Percentiles rank a stretch among this genome's conserved stretches.
Evolutionary conservation across 1,140 invertebrate species (phyloP).

Genomic region (Leptestheria dahalacensis): DNA sequence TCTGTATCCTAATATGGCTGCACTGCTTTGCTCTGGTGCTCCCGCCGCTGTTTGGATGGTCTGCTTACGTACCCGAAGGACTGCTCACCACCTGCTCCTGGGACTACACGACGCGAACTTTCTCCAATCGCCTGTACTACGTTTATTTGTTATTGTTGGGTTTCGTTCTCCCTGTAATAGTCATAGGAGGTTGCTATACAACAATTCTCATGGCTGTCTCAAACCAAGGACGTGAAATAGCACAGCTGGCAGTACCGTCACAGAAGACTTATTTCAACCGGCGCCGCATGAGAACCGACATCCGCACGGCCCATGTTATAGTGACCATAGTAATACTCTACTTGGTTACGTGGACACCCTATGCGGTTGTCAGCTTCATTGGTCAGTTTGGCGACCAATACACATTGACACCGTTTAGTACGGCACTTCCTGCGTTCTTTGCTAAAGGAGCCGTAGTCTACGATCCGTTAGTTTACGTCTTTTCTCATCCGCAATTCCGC

Average conservation of each 20-base stretch:
- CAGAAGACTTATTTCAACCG: constrained; percentile 18
- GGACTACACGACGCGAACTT: constrained; percentile 34
- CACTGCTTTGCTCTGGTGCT: constrained; percentile 32
- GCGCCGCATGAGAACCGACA: constrained; percentile 18
- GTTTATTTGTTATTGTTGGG: constrained; percentile 34
- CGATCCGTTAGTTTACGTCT: constrained; percentile 33
- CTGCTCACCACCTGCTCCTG: constrained; percentile 39
- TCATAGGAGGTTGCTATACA: constrained; percentile 34
- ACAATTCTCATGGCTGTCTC: constrained; percentile 28
- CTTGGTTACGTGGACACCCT: constrained; percentile 36
- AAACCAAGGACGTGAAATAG: constrained; percentile 32
- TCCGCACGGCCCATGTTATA: constrained; percentile 33
- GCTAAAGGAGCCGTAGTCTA: constrained; percentile 32
- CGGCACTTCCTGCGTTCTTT: constrained; percentile 30
- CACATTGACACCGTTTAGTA: constrained; percentile 26
- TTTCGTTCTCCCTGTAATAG: constrained; percentile 32
- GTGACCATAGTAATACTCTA: constrained; percentile 33
- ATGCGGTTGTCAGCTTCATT: constrained; percentile 35
- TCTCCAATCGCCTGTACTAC: constrained; percentile 31
- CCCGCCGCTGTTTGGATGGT: constrained; percentile 39
- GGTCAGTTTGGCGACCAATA: constrained; percentile 31
- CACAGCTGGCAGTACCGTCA: constrained; percentile 17
- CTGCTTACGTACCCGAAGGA: constrained; percentile 35
- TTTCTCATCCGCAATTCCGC: constrained; percentile 30
- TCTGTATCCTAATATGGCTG: constrained; percentile 34